These are phyloP conservation scores for Melangyna quadrimaculata DNA, from an alignment of 2,888 invertebrate species.

Conservation along the genomic window DNA sequence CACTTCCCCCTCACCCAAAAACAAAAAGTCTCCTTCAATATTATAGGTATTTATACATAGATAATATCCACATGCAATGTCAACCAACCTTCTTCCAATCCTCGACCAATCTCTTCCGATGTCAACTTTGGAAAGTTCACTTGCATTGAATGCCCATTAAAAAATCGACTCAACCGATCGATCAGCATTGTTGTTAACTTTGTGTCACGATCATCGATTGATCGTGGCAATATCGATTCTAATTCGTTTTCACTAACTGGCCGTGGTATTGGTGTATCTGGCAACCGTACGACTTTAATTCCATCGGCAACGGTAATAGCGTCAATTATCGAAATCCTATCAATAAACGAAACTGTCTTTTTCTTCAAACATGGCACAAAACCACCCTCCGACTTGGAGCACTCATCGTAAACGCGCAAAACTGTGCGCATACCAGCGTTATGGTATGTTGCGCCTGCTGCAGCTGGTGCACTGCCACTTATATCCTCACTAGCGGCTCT, in stretches of 20 bases:
- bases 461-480: conserved; percentile 36
- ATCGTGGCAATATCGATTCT: conserved; percentile 86
- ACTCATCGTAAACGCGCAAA: conserved; percentile 89
- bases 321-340: conserved; percentile 88
- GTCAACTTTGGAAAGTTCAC: conserved; percentile 88
- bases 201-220: conserved; percentile 85
- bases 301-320: conserved; percentile 85
- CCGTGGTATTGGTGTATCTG: conserved; percentile 77
- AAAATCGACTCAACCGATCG: conserved; percentile 87
- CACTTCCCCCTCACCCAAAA: not conserved
- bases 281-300: conserved; percentile 85
- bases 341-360: conserved; percentile 90
- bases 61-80: not conserved
- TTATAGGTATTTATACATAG: too few species aligned
- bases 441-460: conserved; percentile 77
- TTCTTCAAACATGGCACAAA: conserved; percentile 90
- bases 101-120: conserved; percentile 86
- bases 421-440: conserved; percentile 85
- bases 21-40: not conserved
- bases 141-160: conserved; percentile 89
- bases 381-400: conserved; percentile 85
- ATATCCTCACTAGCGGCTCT: conserved; percentile 78
- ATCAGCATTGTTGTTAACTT: conserved; percentile 86
- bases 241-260: conserved; percentile 86
- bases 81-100: conserved; percentile 88